A percentile compares a stretch with the other conserved stretches of the same genome.
These are phyloP conservation scores for Corythoichthys haematopterus DNA, from an alignment of 2,113 vertebrate species.

Conservation along the genomic window DNA sequence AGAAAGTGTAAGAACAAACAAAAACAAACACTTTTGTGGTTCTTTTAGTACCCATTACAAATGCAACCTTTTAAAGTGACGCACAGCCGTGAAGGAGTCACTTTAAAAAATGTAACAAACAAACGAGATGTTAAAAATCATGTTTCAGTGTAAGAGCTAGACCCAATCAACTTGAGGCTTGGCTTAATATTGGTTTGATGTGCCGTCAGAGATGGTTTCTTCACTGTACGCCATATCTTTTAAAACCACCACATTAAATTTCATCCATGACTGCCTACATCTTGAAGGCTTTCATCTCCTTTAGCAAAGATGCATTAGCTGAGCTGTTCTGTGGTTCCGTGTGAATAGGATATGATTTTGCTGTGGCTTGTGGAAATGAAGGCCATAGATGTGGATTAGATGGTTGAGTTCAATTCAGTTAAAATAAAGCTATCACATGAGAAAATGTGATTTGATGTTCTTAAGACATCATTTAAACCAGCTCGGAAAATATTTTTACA, in stretches of 20 bases:
- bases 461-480: constrained; percentile 5
- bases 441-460: background rate
- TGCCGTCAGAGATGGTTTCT: constrained; percentile 26
- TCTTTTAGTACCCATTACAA: background rate
- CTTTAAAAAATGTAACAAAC: background rate
- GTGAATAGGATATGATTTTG: constrained; percentile 56
- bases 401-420: constrained; percentile 7
- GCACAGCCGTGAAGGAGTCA: background rate
- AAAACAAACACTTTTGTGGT: no score
- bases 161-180: background rate
- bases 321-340: constrained; percentile 35
- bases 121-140: background rate
- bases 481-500: background rate
- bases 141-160: background rate
- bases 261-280: constrained; percentile 61
- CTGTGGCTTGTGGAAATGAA: constrained; percentile 33
- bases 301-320: constrained; percentile 37
- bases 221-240: constrained; percentile 44
- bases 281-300: constrained; percentile 43
- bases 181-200: constrained; percentile 16
- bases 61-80: background rate
- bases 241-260: constrained; percentile 53
- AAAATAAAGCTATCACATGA: constrained; percentile 13
- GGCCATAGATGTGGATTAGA: constrained; percentile 28
- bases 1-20: background rate